Conservation (phyloP, 2,113 vertebrate species). For the Austrofundulus limnaeus region DNA sequence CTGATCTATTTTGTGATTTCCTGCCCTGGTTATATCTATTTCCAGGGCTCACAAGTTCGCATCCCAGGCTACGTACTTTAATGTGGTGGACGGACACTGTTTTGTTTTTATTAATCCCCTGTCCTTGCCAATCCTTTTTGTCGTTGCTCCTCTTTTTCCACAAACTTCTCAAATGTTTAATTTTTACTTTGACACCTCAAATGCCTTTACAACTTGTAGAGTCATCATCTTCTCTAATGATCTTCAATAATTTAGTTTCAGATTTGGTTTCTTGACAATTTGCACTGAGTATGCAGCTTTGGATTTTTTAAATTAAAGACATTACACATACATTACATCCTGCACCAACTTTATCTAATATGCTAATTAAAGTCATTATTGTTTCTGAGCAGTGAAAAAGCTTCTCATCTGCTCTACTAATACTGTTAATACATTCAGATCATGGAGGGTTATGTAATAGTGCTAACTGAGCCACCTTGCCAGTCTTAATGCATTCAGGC, state of each 20-base stretch:
- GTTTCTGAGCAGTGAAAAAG: slow-evolving; percentile 20
- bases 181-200: slow-evolving; percentile 10
- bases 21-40: slow-evolving; percentile 37
- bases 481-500: slow-evolving; percentile 57
- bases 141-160: not conserved
- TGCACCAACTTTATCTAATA: slow-evolving; percentile 1
- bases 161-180: not conserved
- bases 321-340: slow-evolving; percentile 3
- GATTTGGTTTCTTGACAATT: not conserved
- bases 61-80: slow-evolving; percentile 16
- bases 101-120: slow-evolving; percentile 1
- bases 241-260: not conserved
- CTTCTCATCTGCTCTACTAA: slow-evolving; percentile 49
- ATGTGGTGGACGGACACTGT: slow-evolving; percentile 12
- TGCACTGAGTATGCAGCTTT: not conserved
- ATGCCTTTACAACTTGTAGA: slow-evolving; percentile 58
- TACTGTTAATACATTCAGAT: slow-evolving; percentile 50
- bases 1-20: slow-evolving; percentile 56
- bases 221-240: not conserved
- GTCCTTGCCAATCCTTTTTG: not conserved
- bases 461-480: slow-evolving; percentile 53
- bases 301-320: no score
- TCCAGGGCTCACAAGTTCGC: slow-evolving; percentile 30
- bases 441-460: slow-evolving; percentile 58
- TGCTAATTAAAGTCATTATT: slow-evolving; percentile 10